A percentile compares a stretch with the other conserved stretches of the same genome.
Conservation (phyloP, 2,888 invertebrate genomes). For the Xanthia togata region DNA sequence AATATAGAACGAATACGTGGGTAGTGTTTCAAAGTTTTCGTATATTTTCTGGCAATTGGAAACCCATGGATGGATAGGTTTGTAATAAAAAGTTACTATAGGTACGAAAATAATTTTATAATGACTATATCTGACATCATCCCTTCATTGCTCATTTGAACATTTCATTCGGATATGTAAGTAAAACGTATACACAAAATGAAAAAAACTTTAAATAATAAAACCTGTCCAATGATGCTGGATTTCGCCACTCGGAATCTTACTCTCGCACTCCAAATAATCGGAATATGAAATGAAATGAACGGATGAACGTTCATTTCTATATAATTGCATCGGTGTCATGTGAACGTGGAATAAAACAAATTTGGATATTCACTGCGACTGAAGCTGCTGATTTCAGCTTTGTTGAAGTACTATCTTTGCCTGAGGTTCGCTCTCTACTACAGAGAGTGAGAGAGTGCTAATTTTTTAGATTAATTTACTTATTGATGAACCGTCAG, state of each 20-base stretch:
- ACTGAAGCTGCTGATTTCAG: not conserved
- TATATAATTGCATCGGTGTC: not conserved
- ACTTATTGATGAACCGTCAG: not conserved
- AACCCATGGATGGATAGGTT: not conserved
- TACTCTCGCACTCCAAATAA: not conserved
- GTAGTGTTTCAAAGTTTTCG: not conserved
- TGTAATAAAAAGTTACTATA: not conserved
- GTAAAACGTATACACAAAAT: not conserved
- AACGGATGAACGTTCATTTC: not conserved
- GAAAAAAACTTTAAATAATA: not conserved
- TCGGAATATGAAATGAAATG: not conserved
- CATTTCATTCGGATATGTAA: not conserved
- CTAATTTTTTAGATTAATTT: too few relatives aligned
- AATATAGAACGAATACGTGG: slow-evolving; percentile 1
- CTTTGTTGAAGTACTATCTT: not conserved
- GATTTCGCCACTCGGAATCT: not conserved
- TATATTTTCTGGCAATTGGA: not conserved
- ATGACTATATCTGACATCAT: not conserved
- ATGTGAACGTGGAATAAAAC: not conserved
- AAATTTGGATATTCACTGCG: not conserved
- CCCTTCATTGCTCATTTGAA: not conserved
- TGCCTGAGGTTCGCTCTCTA: not conserved
- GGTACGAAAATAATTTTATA: not conserved
- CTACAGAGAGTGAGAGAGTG: too few relatives aligned
- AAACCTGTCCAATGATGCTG: not conserved